Evolutionary conservation across 1,140 invertebrate species (phyloP), one percentile per base, ranked within the genome.

Genomic region (Orchesella cincta): DNA sequence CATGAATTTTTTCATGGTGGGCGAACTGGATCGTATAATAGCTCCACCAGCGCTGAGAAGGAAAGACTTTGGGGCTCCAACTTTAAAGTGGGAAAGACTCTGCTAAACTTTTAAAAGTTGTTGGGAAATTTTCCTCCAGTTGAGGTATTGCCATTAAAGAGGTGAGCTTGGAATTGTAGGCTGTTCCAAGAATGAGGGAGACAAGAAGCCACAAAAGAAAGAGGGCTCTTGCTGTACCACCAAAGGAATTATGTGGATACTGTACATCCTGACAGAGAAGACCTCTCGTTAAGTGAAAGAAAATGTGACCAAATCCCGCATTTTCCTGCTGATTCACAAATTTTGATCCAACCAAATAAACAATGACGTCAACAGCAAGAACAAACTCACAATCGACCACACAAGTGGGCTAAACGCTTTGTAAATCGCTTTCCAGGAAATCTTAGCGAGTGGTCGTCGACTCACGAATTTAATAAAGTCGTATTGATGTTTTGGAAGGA

Each of bases 381-480:
- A 16, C 3, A 23, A n/a, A 18, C 14, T 23, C 8, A 23, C 5
- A 26, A 14, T 5, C n/a, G 26, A 3, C 54, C 54, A 57, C 14
- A 23, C 26, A 23, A 23, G 8, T 18, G 26, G 5, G 3, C 12
- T 26, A 23, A 57, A 57, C 3, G 54, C 54, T 23, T 26, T 67
- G 62, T 67, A 67, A 31, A 67, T 33, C 14, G 62, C 62, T 23
- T 67, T 67, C 62, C 62, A 67, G 8, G 62, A 33, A 2, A 67
- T 31, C 12, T 31, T 14, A 2, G 3, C n/a, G 12, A 8, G 62
- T 8, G 54, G 62, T 8, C 8, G 31, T 31, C 62, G 23, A 2
- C 26, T 67, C 8, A 67, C 31, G n/a, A 67, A 67, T 31, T 26
- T 23, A 31, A 67, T 33, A 18, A 12, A 67, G 1, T 14, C 26